phyloP scores from a whole-genome alignment of 2,113 vertebrate species.

The Syngnathus floridae region DNA sequence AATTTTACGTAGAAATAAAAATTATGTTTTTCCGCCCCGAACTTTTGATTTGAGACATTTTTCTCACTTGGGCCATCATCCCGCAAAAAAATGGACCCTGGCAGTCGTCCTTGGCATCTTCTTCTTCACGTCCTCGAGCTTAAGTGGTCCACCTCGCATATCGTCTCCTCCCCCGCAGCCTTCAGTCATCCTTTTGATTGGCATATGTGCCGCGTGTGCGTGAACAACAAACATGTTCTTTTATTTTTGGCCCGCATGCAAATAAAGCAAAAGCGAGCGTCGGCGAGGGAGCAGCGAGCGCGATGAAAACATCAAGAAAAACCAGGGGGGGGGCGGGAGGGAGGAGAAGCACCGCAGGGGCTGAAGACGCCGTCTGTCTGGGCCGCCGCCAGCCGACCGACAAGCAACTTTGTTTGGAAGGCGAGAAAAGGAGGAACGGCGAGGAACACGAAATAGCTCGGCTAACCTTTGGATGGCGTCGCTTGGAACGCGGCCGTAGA shows the following conservation, averaged over 20 bases:
- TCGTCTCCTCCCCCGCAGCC: constrained; percentile 13
- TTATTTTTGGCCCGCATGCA: constrained; percentile 73
- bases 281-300: constrained; percentile 45
- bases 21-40: no score
- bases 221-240: constrained; percentile 40
- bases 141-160: background rate
- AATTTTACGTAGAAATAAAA: no score
- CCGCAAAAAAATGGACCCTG: no score
- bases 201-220: constrained; percentile 26
- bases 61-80: background rate
- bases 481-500: constrained; percentile 69
- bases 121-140: background rate
- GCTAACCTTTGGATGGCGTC: constrained; percentile 68
- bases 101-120: background rate
- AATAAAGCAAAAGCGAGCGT: constrained; percentile 68
- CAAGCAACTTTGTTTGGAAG: constrained; percentile 65
- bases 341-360: constrained; percentile 63
- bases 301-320: constrained; percentile 67
- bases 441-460: constrained; percentile 72
- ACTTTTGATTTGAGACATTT: no score
- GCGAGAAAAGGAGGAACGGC: constrained; percentile 30
- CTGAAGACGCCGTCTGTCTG: constrained; percentile 71
- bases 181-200: constrained; percentile 57
- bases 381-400: constrained; percentile 66
- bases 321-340: constrained; percentile 29